Conservation (phyloP, 2,797 vertebrate species). For the Phoxinus dragarum region DNA sequence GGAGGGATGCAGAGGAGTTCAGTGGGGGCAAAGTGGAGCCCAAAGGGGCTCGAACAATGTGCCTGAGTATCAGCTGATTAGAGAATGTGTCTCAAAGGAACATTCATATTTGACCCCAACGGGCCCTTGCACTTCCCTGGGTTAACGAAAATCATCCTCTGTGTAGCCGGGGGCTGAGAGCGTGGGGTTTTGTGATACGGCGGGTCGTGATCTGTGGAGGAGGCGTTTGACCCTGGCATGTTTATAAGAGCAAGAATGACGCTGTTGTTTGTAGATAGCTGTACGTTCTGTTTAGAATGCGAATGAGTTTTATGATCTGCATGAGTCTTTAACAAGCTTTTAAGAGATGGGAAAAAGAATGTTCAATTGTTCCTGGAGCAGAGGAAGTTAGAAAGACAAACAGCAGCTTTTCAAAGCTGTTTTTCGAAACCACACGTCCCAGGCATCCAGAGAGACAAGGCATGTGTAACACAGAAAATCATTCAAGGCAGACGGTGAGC, state of each 20-base stretch:
- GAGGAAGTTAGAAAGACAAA: conserved; percentile 19
- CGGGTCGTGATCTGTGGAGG: conserved; percentile 21
- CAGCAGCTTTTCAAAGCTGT: neutral
- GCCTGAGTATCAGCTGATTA: conserved; percentile 45
- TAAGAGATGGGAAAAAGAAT: neutral
- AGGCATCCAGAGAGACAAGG: neutral
- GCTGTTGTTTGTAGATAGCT: conserved; percentile 18
- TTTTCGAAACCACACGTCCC: neutral
- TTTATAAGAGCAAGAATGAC: neutral
- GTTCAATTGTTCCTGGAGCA: conserved; percentile 13
- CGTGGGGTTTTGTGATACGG: neutral
- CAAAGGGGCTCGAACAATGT: conserved; percentile 28
- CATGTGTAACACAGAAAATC: neutral
- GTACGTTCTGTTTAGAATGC: conserved; percentile 4
- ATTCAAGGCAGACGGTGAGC: neutral
- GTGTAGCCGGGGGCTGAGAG: neutral
- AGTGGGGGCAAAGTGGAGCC: conserved; percentile 33
- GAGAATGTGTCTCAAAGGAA: conserved; percentile 32
- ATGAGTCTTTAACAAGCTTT: conserved; percentile 25
- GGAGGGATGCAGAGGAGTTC: conserved; percentile 13
- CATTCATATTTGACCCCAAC: neutral
- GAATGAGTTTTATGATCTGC: neutral
- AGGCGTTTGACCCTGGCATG: neutral
- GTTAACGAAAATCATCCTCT: conserved; percentile 35
- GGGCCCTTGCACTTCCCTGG: neutral